Evolutionary conservation across 2,888 invertebrate species (phyloP), one percentile per base, ranked within the genome.

Genomic region (Bhutanitis thaidina): DNA sequence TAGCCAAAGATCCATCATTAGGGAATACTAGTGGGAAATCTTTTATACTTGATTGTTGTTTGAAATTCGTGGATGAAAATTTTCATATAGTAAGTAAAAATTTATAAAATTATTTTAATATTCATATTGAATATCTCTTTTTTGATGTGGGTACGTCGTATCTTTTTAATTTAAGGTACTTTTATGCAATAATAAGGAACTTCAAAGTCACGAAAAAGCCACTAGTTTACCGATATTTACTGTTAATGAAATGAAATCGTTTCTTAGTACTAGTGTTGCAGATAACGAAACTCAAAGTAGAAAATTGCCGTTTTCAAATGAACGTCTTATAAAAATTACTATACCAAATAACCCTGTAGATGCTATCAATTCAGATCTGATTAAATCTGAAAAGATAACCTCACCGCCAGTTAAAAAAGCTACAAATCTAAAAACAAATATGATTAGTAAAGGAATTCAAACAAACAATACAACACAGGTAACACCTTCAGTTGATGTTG

Each of bases 101-200:
- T 27, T 35, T 10, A 41, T 10, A 13, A 16, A 9, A 34, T 15
- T 27, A 27, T 39, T 39, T 27, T 39, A n/a, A 13, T 0, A 7
- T 39, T 38, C 10, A 7, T 39, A n/a, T 27, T 25, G 16, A 15
- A 20, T 20, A 3, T 20, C 2, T 20, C 5, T 20, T 20, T 3
- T 20, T 20, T 20, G 20, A 3, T 20, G 20, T 20, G 2, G 2
- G 20, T 20, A 20, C 5, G 2, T 20, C 5, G 5, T 20, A 20
- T 20, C 5, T 20, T 20, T 20, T 20, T 20, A 13, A 74, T 79
- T 53, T 55, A 27, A 83, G 83, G 56, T 81, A 27, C 61, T 80
- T 14, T 49, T 83, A 30, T 67, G 73, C 10, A 70, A 77, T 52
- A 62, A 75, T 49, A 55, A 54, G 12, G 61, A 69, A 40, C 53